A percentile compares a stretch with the other conserved stretches of the same genome.
Conservation (phyloP, 2,888 invertebrate species). For the Auanema freiburgensis region DNA sequence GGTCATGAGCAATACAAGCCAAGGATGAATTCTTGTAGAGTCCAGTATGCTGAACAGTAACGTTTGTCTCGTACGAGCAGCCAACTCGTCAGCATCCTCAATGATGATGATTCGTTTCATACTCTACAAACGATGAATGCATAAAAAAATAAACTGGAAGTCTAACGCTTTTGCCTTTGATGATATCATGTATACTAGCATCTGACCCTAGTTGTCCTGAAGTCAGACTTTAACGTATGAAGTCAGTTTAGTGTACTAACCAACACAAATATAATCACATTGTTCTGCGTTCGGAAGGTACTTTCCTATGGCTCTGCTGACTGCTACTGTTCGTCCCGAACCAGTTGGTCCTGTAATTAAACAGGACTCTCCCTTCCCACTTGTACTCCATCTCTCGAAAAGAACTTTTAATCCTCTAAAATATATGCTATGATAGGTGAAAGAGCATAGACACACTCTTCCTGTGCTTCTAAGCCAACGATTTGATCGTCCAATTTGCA, state of each 20-base stretch:
- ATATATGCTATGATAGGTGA: background rate
- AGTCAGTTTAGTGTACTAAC: no score
- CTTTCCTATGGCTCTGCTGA: background rate
- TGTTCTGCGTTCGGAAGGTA: no score
- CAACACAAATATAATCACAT: constrained; percentile 10
- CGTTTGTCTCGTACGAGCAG: constrained; percentile 15
- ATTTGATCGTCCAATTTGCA: background rate
- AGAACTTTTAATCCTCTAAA: constrained; percentile 14
- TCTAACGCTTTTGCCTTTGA: constrained; percentile 9
- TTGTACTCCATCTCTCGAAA: constrained; percentile 11
- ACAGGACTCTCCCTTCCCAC: constrained; percentile 15
- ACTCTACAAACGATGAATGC: constrained; percentile 4
- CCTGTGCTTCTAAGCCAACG: constrained; percentile 10
- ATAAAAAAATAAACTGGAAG: background rate
- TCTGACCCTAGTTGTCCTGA: constrained; percentile 18
- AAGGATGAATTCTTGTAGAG: constrained; percentile 15
- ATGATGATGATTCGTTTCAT: constrained; percentile 14
- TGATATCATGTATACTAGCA: constrained; percentile 9
- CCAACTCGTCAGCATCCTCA: constrained; percentile 19
- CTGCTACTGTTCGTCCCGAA: background rate
- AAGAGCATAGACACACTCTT: constrained; percentile 1
- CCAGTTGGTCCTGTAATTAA: constrained; percentile 9
- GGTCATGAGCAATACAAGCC: constrained; percentile 22
- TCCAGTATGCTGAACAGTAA: constrained; percentile 23
- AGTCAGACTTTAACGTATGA: no score